These are phyloP conservation scores for Melieria picta DNA, from an alignment of 2,888 invertebrate genomes.

Conservation along the genomic window DNA sequence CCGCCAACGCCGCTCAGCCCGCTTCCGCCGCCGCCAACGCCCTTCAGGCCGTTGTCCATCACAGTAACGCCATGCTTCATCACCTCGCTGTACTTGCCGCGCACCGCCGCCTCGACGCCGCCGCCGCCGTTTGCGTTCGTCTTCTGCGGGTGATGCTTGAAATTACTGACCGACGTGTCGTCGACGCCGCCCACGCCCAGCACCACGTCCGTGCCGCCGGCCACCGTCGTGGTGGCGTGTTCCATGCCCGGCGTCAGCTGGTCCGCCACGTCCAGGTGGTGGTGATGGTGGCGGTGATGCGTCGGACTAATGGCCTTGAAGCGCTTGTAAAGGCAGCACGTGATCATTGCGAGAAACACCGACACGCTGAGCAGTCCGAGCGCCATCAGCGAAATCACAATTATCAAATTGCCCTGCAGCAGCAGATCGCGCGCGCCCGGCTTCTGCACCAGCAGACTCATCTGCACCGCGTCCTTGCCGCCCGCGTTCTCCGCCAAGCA, in stretches of 20 bases:
- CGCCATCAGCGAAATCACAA: conserved; percentile 58
- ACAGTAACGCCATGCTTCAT: conserved; percentile 41
- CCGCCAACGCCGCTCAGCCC: conserved; percentile 31
- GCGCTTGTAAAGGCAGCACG: conserved; percentile 58
- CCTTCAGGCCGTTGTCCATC: conserved; percentile 34
- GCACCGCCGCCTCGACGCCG: conserved; percentile 23
- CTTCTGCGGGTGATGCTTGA: conserved; percentile 44
- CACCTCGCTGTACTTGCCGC: conserved; percentile 44
- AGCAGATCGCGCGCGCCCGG: conserved; percentile 51
- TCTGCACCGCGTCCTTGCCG: conserved; percentile 79
- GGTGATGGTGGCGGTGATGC: conserved; percentile 52
- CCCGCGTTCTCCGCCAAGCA: conserved; percentile 85
- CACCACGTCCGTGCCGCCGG: conserved; percentile 47
- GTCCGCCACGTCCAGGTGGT: conserved; percentile 45
- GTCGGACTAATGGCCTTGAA: conserved; percentile 54
- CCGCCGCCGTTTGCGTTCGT: conserved; percentile 42
- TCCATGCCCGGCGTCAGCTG: conserved; percentile 41
- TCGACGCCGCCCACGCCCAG: conserved; percentile 22
- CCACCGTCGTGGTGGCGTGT: conserved; percentile 38
- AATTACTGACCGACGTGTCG: conserved; percentile 37
- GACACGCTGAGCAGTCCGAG: conserved; percentile 58
- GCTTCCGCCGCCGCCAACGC: conserved; percentile 22
- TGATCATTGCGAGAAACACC: conserved; percentile 58
- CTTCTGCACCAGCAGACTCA: conserved; percentile 64
- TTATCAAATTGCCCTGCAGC: conserved; percentile 56